These are phyloP conservation scores for Chalcis sispes DNA, from an alignment of 2,888 invertebrate species.

Conservation along the genomic window DNA sequence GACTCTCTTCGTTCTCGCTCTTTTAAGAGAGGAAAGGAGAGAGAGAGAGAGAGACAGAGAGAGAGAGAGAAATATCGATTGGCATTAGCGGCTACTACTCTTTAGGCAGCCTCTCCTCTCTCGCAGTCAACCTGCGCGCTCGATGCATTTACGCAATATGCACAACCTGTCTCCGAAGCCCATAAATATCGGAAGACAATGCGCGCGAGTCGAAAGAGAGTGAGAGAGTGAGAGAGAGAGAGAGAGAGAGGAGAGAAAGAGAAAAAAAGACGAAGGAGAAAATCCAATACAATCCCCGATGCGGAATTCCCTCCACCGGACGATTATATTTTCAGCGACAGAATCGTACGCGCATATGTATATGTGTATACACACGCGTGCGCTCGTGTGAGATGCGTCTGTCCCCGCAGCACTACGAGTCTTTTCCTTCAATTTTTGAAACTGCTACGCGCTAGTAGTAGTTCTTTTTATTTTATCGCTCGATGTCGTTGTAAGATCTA, in stretches of 20 bases:
- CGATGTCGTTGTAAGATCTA: too few species aligned
- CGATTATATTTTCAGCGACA: conserved; percentile 44
- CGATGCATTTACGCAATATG: conserved; percentile 48
- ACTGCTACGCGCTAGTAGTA: neutral
- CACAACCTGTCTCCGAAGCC: conserved; percentile 50
- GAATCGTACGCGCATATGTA: neutral
- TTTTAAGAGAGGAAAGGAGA: too few species aligned
- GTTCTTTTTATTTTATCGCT: neutral
- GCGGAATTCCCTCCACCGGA: conserved; percentile 40
- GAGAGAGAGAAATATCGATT: conserved; percentile 20
- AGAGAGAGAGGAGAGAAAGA: conserved; percentile 13
- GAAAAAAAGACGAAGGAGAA: neutral
- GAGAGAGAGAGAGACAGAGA: neutral
- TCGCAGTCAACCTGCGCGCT: conserved; percentile 4
- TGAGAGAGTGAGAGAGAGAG: conserved; percentile 33
- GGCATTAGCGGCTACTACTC: conserved; percentile 9
- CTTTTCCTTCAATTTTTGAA: conserved; percentile 11
- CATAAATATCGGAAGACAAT: conserved; percentile 54
- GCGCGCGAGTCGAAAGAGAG: neutral
- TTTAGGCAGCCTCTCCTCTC: conserved; percentile 2
- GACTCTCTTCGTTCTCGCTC: neutral
- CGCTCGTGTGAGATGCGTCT: too few species aligned
- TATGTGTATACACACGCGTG: neutral
- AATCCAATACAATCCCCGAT: conserved; percentile 15
- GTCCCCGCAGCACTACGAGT: too few species aligned